Evolutionary conservation across 64 coral and sea anemone species (phyloP).

Genomic region (Hydrozoanthus tunicans): DNA sequence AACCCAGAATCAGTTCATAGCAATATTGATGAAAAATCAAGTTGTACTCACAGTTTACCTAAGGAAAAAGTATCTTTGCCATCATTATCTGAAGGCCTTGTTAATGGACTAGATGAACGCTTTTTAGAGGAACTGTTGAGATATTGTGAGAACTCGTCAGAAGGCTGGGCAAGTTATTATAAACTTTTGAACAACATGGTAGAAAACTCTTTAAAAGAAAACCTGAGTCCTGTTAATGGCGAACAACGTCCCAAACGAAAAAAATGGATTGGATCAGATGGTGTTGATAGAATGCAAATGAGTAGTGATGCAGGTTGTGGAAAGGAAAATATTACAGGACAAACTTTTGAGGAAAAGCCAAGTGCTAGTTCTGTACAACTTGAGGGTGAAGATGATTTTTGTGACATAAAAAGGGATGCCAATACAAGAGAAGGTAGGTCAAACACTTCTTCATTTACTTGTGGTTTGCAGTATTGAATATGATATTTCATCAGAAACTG

Average conservation of each 20-base stretch:
- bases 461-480: no score
- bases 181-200: constrained; percentile 61
- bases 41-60: neutral
- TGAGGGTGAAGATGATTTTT: neutral
- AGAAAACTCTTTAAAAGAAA: constrained; percentile 5
- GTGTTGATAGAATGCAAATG: constrained; percentile 28
- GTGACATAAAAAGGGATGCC: neutral
- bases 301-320: neutral
- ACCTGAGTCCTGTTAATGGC: neutral
- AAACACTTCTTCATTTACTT: no score
- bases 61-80: neutral
- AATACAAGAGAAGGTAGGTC: constrained; percentile 5
- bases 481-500: no score
- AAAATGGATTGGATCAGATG: constrained; percentile 51
- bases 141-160: constrained; percentile 61
- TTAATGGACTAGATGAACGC: constrained; percentile 51
- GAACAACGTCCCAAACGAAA: constrained; percentile 1
- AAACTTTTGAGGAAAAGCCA: constrained; percentile 11
- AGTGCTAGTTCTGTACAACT: constrained; percentile 14
- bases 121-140: constrained; percentile 82
- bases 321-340: neutral
- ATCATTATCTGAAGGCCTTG: constrained; percentile 6
- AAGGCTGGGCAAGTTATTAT: constrained; percentile 85
- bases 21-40: neutral
- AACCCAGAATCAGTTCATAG: no score